phyloP scores from a whole-genome alignment of 1,140 invertebrate species.

The Trypoxylus dichotomus region DNA sequence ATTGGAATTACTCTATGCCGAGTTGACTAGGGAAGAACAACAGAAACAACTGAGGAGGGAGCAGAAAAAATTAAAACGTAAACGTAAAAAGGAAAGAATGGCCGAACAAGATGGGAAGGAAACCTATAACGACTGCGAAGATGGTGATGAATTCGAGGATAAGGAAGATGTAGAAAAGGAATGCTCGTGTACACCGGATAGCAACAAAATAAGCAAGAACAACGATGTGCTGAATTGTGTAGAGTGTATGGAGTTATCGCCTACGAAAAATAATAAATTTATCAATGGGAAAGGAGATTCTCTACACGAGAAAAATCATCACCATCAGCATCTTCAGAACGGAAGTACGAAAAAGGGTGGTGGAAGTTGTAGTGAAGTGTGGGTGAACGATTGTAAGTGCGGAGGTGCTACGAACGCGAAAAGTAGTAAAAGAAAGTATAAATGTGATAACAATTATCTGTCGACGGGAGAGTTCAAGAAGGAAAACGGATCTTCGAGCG shows the following conservation, averaged over 20 bases:
- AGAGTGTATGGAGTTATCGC: slow-evolving; percentile 39
- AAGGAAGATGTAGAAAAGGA: slow-evolving; percentile 40
- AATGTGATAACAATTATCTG: slow-evolving; percentile 36
- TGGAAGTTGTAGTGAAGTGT: slow-evolving; percentile 24
- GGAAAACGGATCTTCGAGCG: slow-evolving; percentile 62
- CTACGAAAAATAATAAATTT: slow-evolving; percentile 19
- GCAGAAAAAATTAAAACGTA: slow-evolving; percentile 81
- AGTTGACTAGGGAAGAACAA: slow-evolving; percentile 80
- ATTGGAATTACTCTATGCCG: slow-evolving; percentile 78
- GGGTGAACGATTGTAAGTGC: slow-evolving; percentile 32
- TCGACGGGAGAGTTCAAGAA: slow-evolving; percentile 40
- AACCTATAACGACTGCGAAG: slow-evolving; percentile 45
- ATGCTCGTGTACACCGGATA: slow-evolving; percentile 41
- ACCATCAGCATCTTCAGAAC: background rate
- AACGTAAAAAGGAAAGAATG: slow-evolving; percentile 72
- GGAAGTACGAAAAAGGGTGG: background rate
- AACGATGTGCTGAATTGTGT: slow-evolving; percentile 35
- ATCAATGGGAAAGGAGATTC: slow-evolving; percentile 9
- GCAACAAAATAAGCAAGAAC: slow-evolving; percentile 30
- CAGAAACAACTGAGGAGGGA: slow-evolving; percentile 81
- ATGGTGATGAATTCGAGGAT: slow-evolving; percentile 41
- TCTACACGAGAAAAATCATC: slow-evolving; percentile 3
- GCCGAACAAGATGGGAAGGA: slow-evolving; percentile 42
- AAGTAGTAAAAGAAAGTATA: slow-evolving; percentile 29
- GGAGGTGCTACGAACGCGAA: slow-evolving; percentile 28